These are phyloP conservation scores for Sakesphorus luctuosus DNA, from an alignment of 2,113 vertebrate species.

Conservation along the genomic window DNA sequence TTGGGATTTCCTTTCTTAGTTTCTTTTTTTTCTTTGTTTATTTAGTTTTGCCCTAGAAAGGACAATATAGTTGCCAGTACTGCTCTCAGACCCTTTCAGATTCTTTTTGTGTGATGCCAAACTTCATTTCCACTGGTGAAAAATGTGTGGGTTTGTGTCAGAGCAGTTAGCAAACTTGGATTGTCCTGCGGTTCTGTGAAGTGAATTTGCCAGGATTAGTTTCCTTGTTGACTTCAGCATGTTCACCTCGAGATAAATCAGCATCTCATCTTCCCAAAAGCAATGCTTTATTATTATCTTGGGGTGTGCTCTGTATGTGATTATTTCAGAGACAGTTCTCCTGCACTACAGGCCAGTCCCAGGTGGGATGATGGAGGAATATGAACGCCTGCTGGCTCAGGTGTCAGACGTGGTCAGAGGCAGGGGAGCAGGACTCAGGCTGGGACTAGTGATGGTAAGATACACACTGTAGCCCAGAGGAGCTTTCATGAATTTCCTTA, in stretches of 20 bases:
- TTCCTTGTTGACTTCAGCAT: background rate
- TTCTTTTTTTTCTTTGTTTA: too few relatives aligned
- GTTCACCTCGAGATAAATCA: background rate
- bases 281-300: background rate
- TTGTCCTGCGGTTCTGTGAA: background rate
- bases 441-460: background rate
- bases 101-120: background rate
- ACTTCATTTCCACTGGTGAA: background rate
- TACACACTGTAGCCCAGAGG: background rate
- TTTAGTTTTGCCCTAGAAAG: background rate
- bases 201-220: background rate
- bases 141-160: background rate
- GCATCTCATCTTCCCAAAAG: background rate
- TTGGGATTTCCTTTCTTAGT: background rate
- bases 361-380: background rate
- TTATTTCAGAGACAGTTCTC: background rate
- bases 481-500: background rate
- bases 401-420: background rate
- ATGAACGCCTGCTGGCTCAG: background rate
- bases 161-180: background rate
- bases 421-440: background rate
- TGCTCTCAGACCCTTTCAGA: background rate
- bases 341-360: background rate
- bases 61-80: background rate
- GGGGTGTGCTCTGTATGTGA: background rate